Evolutionary conservation across 2,797 vertebrate species (phyloP), one percentile per base, ranked within the genome.

Genomic region (Schizopygopsis pylzovi): DNA sequence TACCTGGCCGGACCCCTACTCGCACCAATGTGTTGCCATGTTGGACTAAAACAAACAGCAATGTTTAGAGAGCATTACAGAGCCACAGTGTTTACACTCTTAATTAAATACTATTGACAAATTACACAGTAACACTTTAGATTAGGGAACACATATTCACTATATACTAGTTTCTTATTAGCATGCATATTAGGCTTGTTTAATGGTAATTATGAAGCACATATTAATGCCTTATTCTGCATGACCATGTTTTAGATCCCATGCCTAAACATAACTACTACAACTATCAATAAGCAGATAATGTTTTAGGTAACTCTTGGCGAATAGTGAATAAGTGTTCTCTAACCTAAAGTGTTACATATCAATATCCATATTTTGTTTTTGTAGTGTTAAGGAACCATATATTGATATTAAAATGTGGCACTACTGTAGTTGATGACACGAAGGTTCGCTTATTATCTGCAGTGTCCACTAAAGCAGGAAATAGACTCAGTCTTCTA

Each of bases 381-480:
- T 33, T 54, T 52, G 72, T 75, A 4, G 73, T n/a, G 33, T 11
- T 47, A 8, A 54, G 4, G 5, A 37, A 39, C 2, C 28, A 39
- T 20, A 61, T 0, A 22, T 78, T 78, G 25, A 56, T 25, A 1
- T 52, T 13, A 37, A 70, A 81, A 39, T 25, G 1, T 25, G 28
- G 4, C 49, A 54, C 12, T 54, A 54, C 20, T 25, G 33, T 52
- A 25, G 28, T 39, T 52, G 45, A 54, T 70, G 63, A 22, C 12
- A 6, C 0, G 13, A 68, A 18, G 47, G 20, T 52, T 70, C 4
- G 16, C 13, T 49, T 81, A 54, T 81, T 68, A 56, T 12, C 65
- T 18, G 65, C 47, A 37, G 65, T 70, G 33, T 70, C 49, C 22
- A 70, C 70, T 39, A 81, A 81, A 68, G 20, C 45, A 52, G 45